phyloP scores from a whole-genome alignment of 2,888 invertebrate species.

The Gibbula magus region DNA sequence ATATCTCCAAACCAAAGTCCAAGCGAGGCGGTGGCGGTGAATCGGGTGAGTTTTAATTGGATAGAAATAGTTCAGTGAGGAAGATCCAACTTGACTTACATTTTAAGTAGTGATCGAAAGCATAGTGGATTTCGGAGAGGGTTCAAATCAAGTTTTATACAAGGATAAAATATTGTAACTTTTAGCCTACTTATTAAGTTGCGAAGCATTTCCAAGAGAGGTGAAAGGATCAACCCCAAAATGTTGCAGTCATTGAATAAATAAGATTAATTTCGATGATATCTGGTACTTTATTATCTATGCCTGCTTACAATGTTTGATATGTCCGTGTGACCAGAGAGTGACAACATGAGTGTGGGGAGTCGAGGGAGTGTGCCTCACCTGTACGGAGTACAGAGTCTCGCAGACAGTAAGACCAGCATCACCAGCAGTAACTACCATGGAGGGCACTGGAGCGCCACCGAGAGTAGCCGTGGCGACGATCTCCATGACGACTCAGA shows the following conservation, averaged over 20 bases:
- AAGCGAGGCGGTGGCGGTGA: constrained; percentile 45
- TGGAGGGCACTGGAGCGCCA: constrained; percentile 68
- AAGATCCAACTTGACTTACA: too few species aligned
- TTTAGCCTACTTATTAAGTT: too few species aligned
- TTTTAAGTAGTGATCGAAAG: too few species aligned
- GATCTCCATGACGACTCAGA: constrained; percentile 68
- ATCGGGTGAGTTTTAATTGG: constrained; percentile 37
- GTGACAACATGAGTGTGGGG: constrained; percentile 70
- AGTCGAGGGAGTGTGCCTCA: constrained; percentile 59
- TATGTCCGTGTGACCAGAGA: constrained; percentile 53
- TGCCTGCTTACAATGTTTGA: neutral
- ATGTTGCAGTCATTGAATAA: too few species aligned
- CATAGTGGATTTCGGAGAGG: too few species aligned
- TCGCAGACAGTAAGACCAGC: constrained; percentile 63
- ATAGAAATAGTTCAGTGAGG: too few species aligned
- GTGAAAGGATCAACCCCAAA: too few species aligned
- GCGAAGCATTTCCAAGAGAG: too few species aligned
- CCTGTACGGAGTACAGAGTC: constrained; percentile 48
- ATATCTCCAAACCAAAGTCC: constrained; percentile 62
- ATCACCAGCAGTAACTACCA: constrained; percentile 59
- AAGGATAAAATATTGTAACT: too few species aligned
- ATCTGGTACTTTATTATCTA: neutral
- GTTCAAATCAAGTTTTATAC: too few species aligned
- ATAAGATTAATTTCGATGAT: too few species aligned
- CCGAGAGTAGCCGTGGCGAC: constrained; percentile 70